These are phyloP conservation scores for Aphelenchoides fujianensis DNA, from an alignment of 1,140 invertebrate species.

Conservation along the genomic window DNA sequence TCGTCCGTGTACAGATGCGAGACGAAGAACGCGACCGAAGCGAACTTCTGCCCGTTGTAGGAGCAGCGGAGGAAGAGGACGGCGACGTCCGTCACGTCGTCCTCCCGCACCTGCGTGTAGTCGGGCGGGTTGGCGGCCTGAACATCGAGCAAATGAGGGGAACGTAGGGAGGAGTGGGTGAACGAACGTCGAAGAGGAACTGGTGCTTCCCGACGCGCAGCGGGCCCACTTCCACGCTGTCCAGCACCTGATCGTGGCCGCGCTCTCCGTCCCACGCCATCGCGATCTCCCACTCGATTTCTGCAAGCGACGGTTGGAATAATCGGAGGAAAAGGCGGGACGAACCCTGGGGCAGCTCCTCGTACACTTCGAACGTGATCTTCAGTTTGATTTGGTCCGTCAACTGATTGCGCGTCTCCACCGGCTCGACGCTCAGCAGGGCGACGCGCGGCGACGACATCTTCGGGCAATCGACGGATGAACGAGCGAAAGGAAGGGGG, in stretches of 20 bases:
- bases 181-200: conserved; percentile 83
- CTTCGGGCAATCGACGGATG: too few species aligned
- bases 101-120: conserved; percentile 83
- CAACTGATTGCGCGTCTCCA: background rate
- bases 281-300: conserved; percentile 10
- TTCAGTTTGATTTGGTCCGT: conserved; percentile 3
- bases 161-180: conserved; percentile 7
- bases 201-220: conserved; percentile 92
- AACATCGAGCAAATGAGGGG: conserved; percentile 48
- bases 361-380: conserved; percentile 19
- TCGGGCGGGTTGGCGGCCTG: conserved; percentile 87
- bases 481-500: too few species aligned
- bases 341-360: conserved; percentile 7
- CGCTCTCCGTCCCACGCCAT: conserved; percentile 65
- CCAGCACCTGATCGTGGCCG: conserved; percentile 79
- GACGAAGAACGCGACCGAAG: conserved; percentile 94
- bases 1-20: conserved; percentile 93
- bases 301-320: background rate
- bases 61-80: conserved; percentile 91
- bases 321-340: background rate
- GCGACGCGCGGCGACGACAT: background rate
- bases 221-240: conserved; percentile 92
- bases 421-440: background rate
- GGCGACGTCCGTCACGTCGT: conserved; percentile 90
- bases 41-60: conserved; percentile 75